phyloP scores from a whole-genome alignment of 23 tunicate genomes.

The Ciona savignyi region DNA sequence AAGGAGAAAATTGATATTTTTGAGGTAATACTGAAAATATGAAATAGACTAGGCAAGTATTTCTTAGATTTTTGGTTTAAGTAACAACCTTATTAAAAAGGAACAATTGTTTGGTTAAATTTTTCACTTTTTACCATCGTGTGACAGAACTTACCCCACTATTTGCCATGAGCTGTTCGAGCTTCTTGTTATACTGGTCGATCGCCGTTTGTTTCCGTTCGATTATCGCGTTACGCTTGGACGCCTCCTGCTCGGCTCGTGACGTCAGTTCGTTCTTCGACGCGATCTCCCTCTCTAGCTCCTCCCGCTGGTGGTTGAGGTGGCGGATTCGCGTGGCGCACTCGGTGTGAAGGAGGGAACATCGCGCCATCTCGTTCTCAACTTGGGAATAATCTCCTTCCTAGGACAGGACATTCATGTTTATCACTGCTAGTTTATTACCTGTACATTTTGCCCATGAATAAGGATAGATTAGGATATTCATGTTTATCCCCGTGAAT shows the following conservation, averaged over 20 bases:
- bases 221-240: slow-evolving; percentile 80
- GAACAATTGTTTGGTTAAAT: too few species aligned
- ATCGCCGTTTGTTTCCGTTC: slow-evolving; percentile 88
- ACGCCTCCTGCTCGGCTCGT: slow-evolving; percentile 73
- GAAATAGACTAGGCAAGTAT: too few species aligned
- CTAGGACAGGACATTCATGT: too few species aligned
- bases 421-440: too few species aligned
- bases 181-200: slow-evolving; percentile 76
- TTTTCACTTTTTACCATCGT: too few species aligned
- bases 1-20: too few species aligned
- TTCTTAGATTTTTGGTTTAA: too few species aligned
- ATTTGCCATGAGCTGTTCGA: slow-evolving; percentile 43
- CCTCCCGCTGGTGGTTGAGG: slow-evolving; percentile 54
- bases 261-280: slow-evolving; percentile 72
- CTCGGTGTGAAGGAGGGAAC: slow-evolving; percentile 64
- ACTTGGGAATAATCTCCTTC: slow-evolving; percentile 70
- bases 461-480: too few species aligned
- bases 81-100: too few species aligned
- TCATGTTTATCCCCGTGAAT: too few species aligned
- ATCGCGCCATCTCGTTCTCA: slow-evolving; percentile 79
- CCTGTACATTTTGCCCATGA: too few species aligned
- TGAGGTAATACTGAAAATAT: too few species aligned
- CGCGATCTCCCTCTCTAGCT: slow-evolving; percentile 55
- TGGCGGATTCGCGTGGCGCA: slow-evolving; percentile 38
- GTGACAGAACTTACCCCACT: slow-evolving; percentile 53